Base-by-base conservation (phyloP, 2,888 invertebrate genomes). In the Neocrepidodera transversa region DNA sequence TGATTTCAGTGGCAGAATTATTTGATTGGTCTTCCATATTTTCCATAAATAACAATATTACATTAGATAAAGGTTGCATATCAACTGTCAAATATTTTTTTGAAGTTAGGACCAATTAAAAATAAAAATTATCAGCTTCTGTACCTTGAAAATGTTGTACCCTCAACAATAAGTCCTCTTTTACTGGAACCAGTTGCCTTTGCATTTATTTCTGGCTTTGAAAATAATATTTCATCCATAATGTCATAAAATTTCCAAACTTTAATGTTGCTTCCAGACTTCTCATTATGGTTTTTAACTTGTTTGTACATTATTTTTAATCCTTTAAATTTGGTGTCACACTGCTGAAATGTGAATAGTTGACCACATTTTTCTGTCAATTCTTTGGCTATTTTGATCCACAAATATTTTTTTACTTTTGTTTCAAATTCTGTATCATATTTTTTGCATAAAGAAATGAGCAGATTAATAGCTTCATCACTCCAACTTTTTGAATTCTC, bases 191-290 rank as follows among this genome's bases (percentile, higher is more conserved):
- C 55, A 16, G 55, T 55, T 3, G 59, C 55, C 18, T 47, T 40
- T 10, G 59, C 40, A 30, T 45, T 47, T 35, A 59, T 59, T 40
- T 59, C 59, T 23, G 55, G 59, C 28, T 59, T 59, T 10, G 18
- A n/a, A 14, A 40, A 40, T 18, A 51, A 17, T 11, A 51, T 42
- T 8, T 51, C 18, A 38, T 42, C 30, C 40, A 52, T 10, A 10
- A 35, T 8, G 17, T 52, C 42, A 45, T 17, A 52, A 17, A 26
- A 52, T 23, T 52, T n/a, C 52, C 40, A 52, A 1, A 17, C 6
- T 52, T 40, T 52, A 2, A 11, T 14, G 11, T 40, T 42, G 7
- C 17, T 32, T 14, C 52, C 30, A 1, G 4, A 52, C 36, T 17
- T 16, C 1, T 17, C 18, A 17, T 40, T 40, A n/a, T 40, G 40